phyloP scores from a whole-genome alignment of 2,113 vertebrate genomes.

The Phalacrocorax aristotelis region DNA sequence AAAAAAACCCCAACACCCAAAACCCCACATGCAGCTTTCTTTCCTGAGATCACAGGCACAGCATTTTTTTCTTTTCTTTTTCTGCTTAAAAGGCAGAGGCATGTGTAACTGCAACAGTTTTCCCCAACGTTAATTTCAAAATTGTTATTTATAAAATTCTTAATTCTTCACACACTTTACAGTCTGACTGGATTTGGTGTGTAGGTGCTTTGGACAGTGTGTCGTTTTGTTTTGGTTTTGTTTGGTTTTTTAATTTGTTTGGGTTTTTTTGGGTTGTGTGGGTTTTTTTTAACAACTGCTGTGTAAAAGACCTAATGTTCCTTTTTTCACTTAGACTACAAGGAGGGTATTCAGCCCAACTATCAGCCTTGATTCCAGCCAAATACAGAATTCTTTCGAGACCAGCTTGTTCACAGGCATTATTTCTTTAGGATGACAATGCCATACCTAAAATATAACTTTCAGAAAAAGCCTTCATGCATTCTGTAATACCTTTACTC shows the following conservation, averaged over 20 bases:
- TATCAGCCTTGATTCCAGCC: not conserved
- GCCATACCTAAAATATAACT: not conserved
- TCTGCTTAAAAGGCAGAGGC: not conserved
- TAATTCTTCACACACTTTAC: not conserved
- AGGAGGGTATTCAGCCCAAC: not conserved
- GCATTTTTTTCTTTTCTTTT: not conserved
- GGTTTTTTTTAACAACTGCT: not conserved
- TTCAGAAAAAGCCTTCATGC: not conserved
- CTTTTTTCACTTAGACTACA: not conserved
- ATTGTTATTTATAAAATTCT: not conserved
- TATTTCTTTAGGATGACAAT: not conserved
- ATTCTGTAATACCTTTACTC: not conserved
- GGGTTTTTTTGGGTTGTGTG: too few relatives aligned
- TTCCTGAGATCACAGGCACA: not conserved
- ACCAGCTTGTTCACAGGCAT: not conserved
- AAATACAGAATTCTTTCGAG: not conserved
- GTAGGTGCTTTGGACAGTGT: not conserved
- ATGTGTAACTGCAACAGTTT: not conserved
- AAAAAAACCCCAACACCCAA: not conserved
- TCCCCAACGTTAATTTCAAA: not conserved
- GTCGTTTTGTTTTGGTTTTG: not conserved
- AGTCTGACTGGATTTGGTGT: not conserved
- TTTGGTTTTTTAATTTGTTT: too few relatives aligned
- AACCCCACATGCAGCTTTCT: not conserved
- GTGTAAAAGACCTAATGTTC: not conserved